Conservation (phyloP, 2,888 invertebrate species). For the Autographa gamma region DNA sequence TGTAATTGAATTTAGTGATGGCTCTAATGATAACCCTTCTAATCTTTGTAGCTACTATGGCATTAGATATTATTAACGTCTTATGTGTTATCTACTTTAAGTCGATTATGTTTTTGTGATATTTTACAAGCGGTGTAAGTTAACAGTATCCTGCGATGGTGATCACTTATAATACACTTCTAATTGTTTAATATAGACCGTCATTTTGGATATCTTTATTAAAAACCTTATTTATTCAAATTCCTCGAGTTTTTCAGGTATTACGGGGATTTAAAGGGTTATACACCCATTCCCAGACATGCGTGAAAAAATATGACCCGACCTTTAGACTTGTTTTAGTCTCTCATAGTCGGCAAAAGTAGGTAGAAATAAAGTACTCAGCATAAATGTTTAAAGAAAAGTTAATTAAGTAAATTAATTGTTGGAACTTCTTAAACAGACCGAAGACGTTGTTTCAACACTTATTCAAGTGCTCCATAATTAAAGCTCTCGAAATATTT, state of each 20-base stretch:
- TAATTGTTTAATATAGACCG: too few species aligned
- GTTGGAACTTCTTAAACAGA: slow-evolving; percentile 33
- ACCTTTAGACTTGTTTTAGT: too few species aligned
- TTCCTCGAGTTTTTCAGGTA: too few species aligned
- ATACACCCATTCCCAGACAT: too few species aligned
- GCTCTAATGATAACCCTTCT: slow-evolving; percentile 27
- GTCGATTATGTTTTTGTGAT: too few species aligned
- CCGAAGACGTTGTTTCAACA: slow-evolving; percentile 38
- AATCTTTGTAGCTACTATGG: background rate
- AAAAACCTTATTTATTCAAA: too few species aligned
- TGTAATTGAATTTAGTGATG: slow-evolving; percentile 21
- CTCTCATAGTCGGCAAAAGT: background rate
- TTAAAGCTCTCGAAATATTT: slow-evolving; percentile 52
- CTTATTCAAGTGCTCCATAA: slow-evolving; percentile 26
- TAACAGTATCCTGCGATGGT: too few species aligned
- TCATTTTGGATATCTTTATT: too few species aligned
- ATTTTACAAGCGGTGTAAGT: too few species aligned
- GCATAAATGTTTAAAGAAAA: slow-evolving; percentile 15
- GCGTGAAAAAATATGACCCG: background rate
- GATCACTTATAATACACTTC: too few species aligned
- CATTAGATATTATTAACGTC: background rate
- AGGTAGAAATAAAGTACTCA: slow-evolving; percentile 10
- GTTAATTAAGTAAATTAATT: slow-evolving; percentile 47
- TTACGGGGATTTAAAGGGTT: too few species aligned
- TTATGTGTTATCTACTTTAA: background rate